Conservation (phyloP, 2,888 invertebrate genomes). For the Chaetogeoica ovagalla region DNA sequence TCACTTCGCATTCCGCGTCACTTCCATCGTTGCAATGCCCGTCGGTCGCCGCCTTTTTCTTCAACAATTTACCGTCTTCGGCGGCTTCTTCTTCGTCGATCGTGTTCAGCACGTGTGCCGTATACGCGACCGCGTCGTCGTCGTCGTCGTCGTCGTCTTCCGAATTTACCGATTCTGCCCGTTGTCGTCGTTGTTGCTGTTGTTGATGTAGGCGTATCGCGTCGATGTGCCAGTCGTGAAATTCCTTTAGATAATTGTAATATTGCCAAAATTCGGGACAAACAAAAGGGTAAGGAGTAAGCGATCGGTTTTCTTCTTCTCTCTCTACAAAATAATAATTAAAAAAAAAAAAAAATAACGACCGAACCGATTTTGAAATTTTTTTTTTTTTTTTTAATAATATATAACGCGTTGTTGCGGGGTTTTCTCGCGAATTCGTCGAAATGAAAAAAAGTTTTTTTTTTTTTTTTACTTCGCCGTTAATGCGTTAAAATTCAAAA, state of each 20-base stretch:
- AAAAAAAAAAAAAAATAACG: conserved; percentile 33
- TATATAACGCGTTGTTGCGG: conserved; percentile 12
- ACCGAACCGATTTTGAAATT: conserved; percentile 18
- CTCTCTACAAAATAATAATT: conserved; percentile 25
- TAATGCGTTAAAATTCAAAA: not conserved
- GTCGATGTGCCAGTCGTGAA: conserved; percentile 28
- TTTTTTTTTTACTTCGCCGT: conserved; percentile 9
- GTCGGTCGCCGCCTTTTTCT: too few relatives aligned
- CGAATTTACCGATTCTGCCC: too few relatives aligned
- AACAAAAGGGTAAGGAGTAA: conserved; percentile 21
- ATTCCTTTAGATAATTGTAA: conserved; percentile 48
- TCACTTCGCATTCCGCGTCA: conserved; percentile 33
- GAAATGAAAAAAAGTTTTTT: not conserved
- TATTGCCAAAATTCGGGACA: conserved; percentile 41
- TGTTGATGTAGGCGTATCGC: too few relatives aligned
- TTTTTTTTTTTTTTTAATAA: not conserved
- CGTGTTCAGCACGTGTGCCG: conserved; percentile 31
- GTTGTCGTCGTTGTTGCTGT: not conserved
- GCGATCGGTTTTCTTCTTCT: conserved; percentile 41
- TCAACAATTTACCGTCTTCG: not conserved
- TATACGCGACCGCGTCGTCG: not conserved
- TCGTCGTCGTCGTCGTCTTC: not conserved
- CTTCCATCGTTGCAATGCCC: not conserved
- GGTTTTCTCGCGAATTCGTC: not conserved
- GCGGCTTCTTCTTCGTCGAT: conserved; percentile 36